These are phyloP conservation scores for Pipistrellus pygmaeus DNA, from an alignment of 2,797 vertebrate genomes.

Conservation along the genomic window DNA sequence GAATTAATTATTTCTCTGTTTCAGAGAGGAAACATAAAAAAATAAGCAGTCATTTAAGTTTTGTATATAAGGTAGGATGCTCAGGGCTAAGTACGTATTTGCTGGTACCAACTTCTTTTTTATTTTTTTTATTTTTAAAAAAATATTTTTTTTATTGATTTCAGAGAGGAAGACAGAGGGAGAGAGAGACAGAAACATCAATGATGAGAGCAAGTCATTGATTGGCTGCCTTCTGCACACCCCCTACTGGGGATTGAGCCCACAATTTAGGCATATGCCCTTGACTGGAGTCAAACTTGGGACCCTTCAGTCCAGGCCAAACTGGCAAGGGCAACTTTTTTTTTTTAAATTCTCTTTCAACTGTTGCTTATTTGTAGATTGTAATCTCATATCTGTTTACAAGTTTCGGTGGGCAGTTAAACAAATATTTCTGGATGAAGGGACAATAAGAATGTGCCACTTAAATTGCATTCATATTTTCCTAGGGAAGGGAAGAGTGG, in stretches of 20 bases:
- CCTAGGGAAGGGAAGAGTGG: neutral
- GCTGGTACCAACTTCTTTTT: neutral
- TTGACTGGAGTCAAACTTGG: too few relatives aligned
- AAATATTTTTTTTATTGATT: too few relatives aligned
- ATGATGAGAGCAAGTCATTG: too few relatives aligned
- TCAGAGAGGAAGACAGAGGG: too few relatives aligned
- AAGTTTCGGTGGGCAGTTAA: neutral
- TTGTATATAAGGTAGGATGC: neutral
- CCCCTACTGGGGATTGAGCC: too few relatives aligned
- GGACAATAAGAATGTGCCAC: neutral
- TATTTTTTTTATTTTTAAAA: too few relatives aligned
- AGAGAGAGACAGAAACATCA: too few relatives aligned
- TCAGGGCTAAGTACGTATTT: neutral
- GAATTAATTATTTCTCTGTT: neutral
- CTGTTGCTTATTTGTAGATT: neutral
- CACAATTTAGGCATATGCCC: too few relatives aligned
- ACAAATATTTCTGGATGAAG: neutral
- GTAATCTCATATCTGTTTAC: neutral
- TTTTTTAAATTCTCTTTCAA: neutral
- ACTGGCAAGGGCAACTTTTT: neutral
- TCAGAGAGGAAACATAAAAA: neutral
- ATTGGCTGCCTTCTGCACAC: too few relatives aligned
- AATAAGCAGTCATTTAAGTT: neutral
- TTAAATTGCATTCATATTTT: neutral
- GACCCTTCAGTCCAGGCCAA: too few relatives aligned